Evolutionary conservation across 2,113 vertebrate genomes (phyloP).

Genomic region (Asarcornis scutulata): DNA sequence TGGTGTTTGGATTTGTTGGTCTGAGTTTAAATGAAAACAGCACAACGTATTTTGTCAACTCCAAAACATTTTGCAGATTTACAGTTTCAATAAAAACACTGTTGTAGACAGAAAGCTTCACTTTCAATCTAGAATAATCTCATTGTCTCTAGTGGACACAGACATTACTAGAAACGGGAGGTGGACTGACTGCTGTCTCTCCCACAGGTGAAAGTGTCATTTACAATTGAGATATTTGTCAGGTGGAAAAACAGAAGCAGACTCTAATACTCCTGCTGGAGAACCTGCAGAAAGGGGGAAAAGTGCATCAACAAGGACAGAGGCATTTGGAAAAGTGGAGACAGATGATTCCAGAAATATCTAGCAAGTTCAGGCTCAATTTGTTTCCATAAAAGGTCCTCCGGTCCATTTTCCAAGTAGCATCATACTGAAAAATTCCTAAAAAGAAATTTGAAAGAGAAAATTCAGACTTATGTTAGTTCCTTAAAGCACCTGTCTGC

Average conservation of each 20-base stretch:
- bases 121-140: background rate
- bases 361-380: background rate
- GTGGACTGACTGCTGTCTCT: background rate
- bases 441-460: background rate
- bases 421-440: background rate
- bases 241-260: background rate
- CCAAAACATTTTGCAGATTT: slow-evolving; percentile 13
- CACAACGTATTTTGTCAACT: background rate
- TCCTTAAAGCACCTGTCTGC: no score
- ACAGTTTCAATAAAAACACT: slow-evolving; percentile 10
- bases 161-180: background rate
- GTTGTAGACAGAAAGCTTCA: background rate
- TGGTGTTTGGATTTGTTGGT: background rate
- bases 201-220: background rate
- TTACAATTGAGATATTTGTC: background rate
- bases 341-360: background rate
- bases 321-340: background rate
- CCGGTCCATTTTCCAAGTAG: background rate
- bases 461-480: no score
- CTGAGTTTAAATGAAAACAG: background rate
- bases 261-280: background rate
- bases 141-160: background rate
- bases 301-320: fast-evolving
- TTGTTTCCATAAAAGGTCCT: background rate
- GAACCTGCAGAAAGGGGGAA: background rate